Evolutionary conservation across 2,797 vertebrate species (phyloP), one percentile per base, ranked within the genome.

Genomic region (Hoplostethus mediterraneus): DNA sequence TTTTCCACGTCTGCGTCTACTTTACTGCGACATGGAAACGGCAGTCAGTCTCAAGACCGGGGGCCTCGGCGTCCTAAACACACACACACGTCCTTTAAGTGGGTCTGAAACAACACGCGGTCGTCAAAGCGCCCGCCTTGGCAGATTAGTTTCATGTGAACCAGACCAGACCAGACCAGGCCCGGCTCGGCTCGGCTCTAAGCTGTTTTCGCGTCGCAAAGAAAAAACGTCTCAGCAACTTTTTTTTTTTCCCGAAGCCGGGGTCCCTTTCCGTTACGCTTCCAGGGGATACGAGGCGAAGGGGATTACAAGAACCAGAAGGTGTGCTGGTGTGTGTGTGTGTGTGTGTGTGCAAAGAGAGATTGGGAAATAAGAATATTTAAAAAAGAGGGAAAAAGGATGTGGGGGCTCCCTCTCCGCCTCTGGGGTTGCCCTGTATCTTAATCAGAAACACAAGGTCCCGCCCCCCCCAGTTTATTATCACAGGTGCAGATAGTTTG

Each of bases 401-500:
- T 54, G 74, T 76, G 1, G 72, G 77, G 68, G 80, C 53, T 83
- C 81, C 78, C 42, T 64, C 36, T 57, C 11, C 5, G 65, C 86
- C 80, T 80, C 63, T 63, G 70, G 78, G 78, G 71, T 88, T 81
- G 66, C 66, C 70, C 80, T 82, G 71, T 65, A 58, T 75, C 71
- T 80, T 92, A 90, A 94, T 89, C 82, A 85, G 75, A 90, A 92
- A 86, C 89, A 92, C 73, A 38, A 63, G 70, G 67, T 44, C 62
- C 45, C 55, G 61, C 79, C 65, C 31, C 40, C 13, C 5, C 0
- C 1, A 3, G 62, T 87, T 88, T 92, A 88, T 93, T 93, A 88
- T 91, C 89, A 89, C 91, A 95, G 90, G 87, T 94, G 93, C 84
- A 92, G 84, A 84, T 90, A n/a, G 84, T 93, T 93, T 92, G 80